Conservation (phyloP, 1,140 invertebrate genomes). For the Dicyema japonicum region DNA sequence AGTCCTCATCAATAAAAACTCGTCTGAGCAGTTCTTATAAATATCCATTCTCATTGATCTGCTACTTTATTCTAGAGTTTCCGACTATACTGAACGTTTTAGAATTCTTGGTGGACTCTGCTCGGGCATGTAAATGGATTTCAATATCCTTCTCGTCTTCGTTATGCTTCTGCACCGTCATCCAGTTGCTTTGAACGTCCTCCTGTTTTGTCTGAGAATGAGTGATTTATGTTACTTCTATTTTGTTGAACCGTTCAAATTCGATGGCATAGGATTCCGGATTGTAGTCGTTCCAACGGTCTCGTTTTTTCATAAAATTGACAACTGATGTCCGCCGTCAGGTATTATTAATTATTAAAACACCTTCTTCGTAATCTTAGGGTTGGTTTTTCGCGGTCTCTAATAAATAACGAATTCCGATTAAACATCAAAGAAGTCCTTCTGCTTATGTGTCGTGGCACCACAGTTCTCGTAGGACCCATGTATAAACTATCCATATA, state of each 20-base stretch:
- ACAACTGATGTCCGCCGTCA: slow-evolving; percentile 37
- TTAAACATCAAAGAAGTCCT: slow-evolving; percentile 57
- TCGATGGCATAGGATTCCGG: slow-evolving; percentile 44
- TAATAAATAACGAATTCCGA: slow-evolving; percentile 6
- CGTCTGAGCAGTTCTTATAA: slow-evolving; percentile 13
- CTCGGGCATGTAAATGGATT: slow-evolving; percentile 60
- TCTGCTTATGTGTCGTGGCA: slow-evolving; percentile 68
- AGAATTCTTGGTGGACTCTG: slow-evolving; percentile 51
- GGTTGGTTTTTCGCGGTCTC: slow-evolving; percentile 53
- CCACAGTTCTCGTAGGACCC: slow-evolving; percentile 97
- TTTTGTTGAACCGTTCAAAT: slow-evolving; percentile 55
- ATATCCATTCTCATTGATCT: slow-evolving; percentile 93
- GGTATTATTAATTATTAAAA: slow-evolving; percentile 59
- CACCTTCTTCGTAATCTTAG: slow-evolving; percentile 40
- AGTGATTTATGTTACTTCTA: slow-evolving; percentile 12
- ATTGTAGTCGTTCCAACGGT: slow-evolving; percentile 88
- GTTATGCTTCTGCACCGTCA: slow-evolving; percentile 12
- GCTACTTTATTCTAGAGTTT: slow-evolving; percentile 72
- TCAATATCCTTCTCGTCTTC: slow-evolving; percentile 27
- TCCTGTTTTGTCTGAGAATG: slow-evolving; percentile 4
- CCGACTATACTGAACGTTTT: slow-evolving; percentile 84
- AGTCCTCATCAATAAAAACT: slow-evolving; percentile 6
- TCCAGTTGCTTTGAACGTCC: slow-evolving; percentile 43
- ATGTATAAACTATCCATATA: slow-evolving; percentile 50
- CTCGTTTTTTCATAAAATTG: slow-evolving; percentile 37